Percentiles rank a stretch among this genome's conserved stretches.
phyloP scores from a whole-genome alignment of 2,797 vertebrate genomes.

The Aselliscus stoliczkanus region DNA sequence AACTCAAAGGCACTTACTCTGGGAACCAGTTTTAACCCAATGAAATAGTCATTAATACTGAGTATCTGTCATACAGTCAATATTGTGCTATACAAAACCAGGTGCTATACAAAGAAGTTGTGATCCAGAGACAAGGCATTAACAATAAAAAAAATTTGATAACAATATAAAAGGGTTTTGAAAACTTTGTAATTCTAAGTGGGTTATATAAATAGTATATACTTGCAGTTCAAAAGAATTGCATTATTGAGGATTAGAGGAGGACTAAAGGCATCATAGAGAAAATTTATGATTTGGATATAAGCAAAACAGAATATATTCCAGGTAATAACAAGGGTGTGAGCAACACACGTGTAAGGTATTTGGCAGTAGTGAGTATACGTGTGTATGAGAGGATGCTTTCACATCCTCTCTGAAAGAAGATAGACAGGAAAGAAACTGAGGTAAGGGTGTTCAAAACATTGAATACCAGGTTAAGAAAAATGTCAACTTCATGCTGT shows the following conservation, averaged over 20 bases:
- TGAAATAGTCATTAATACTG: neutral
- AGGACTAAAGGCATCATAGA: neutral
- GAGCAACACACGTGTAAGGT: neutral
- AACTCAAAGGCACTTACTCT: neutral
- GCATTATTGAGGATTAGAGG: neutral
- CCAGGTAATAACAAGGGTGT: neutral
- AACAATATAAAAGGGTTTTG: neutral
- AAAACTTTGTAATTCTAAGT: neutral
- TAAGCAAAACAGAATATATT: neutral
- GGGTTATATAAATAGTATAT: neutral
- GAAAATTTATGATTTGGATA: neutral
- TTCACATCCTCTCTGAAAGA: too few relatives aligned
- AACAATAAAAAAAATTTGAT: neutral
- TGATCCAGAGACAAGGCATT: neutral
- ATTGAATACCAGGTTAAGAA: neutral
- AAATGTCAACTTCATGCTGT: neutral
- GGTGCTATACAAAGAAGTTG: neutral
- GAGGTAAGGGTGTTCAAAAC: neutral
- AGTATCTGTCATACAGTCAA: neutral
- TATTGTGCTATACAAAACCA: neutral
- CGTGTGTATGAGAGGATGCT: neutral
- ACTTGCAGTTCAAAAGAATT: neutral
- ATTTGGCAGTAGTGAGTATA: neutral
- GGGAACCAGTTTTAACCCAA: neutral
- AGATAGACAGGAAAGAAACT: neutral